Base-by-base conservation (phyloP, 2,888 invertebrate species). In the Parasteatoda lunata region DNA sequence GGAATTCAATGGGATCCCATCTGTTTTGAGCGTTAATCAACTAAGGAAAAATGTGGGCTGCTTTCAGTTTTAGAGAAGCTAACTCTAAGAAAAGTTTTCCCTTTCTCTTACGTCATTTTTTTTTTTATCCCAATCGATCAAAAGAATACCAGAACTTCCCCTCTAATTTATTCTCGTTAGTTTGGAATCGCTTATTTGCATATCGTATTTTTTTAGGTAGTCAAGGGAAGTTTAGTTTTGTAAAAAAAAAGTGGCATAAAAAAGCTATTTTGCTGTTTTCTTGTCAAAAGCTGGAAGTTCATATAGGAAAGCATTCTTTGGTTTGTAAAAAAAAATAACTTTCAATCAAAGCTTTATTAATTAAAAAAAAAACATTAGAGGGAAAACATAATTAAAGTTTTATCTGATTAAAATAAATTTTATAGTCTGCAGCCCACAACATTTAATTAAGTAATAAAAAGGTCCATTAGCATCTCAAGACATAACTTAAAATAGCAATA, bases 111-210 rank as follows among this genome's bases (percentile, higher is more conserved):
- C 75, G 68, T 68, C 81, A 81, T 75, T 81, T 81, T 73, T 73
- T 75, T 73, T 51, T 9, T 59, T 59, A 47, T 52, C 6, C 51
- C 48, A 48, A 81, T 81, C 81, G 81, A 81, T 81, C 75, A 68
- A 13, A 73, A 11, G 54, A n/a, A 49, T 64, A 45, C 11, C 15
- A 66, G 68, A 47, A 75, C 75, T 75, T 81, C 73, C 68, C 52
- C 68, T 81, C 73, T 81, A 81, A 81, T 81, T 81, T 81, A 81
- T 81, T 81, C 81, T 81, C 68, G 81, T 75, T 81, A 81, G 75
- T 81, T 81, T 68, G 69, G 69, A 52, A 52, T 11, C 15, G n/a
- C 48, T 64, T 81, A 81, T 81, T 81, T 81, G 81, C 81, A 81
- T 81, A 81, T 80, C 73, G 72, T 65, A 45, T 81, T 81, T 81